A percentile compares a stretch with the other conserved stretches of the same genome.
phyloP scores from a whole-genome alignment of 1,140 invertebrate genomes.

The Monochamus saltuarius region DNA sequence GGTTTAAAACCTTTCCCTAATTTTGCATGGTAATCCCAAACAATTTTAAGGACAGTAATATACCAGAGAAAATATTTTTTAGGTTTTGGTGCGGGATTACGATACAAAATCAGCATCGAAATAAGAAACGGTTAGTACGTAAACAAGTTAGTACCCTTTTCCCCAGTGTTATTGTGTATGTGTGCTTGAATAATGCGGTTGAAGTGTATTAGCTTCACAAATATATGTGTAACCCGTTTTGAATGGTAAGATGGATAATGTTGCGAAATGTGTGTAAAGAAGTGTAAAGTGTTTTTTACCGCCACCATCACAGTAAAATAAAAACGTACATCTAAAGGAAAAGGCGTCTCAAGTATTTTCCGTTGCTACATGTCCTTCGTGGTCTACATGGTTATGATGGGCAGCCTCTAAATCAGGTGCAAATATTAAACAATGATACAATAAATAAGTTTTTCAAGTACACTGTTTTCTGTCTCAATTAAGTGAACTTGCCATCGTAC shows the following conservation, averaged over 20 bases:
- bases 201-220: too few relatives aligned
- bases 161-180: too few relatives aligned
- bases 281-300: background rate
- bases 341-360: conserved; percentile 7
- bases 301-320: background rate
- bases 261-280: background rate
- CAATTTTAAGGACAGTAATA: background rate
- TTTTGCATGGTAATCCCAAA: background rate
- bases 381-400: conserved; percentile 5
- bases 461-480: background rate
- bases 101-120: too few relatives aligned
- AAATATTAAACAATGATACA: background rate
- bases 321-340: conserved; percentile 12
- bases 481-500: background rate
- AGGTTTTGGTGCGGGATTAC: too few relatives aligned
- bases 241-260: too few relatives aligned
- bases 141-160: too few relatives aligned
- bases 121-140: too few relatives aligned
- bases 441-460: background rate
- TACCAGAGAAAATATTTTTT: too few relatives aligned
- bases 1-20: background rate
- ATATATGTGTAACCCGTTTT: too few relatives aligned
- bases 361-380: conserved; percentile 6
- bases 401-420: background rate
- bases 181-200: too few relatives aligned